These are phyloP conservation scores for Ophthalmolycus amberensis DNA, from an alignment of 2,113 vertebrate genomes.

Conservation along the genomic window DNA sequence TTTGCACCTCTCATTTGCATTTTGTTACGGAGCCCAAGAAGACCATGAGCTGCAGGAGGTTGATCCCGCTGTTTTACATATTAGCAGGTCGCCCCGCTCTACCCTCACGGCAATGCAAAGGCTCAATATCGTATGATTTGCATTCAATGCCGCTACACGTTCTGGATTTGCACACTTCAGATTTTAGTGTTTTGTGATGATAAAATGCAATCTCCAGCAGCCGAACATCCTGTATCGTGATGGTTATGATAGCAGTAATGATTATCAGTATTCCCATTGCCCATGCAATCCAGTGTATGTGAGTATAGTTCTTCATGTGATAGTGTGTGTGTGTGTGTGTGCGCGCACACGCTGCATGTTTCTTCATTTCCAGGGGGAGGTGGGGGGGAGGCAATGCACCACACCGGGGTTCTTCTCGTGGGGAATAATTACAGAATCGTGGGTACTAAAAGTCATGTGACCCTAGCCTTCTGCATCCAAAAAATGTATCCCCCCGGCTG, in stretches of 20 bases:
- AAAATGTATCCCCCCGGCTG: constrained; percentile 84
- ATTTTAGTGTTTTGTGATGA: constrained; percentile 50
- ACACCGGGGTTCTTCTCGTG: constrained; percentile 63
- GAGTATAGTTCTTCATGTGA: constrained; percentile 62
- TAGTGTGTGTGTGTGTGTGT: constrained; percentile 39
- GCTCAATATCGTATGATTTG: constrained; percentile 61
- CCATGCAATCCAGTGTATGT: constrained; percentile 53
- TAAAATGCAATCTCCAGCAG: constrained; percentile 53
- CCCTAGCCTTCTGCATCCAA: constrained; percentile 78
- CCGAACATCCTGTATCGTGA: constrained; percentile 60
- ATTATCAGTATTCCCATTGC: constrained; percentile 72
- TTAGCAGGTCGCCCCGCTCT: constrained; percentile 42
- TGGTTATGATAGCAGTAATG: constrained; percentile 75
- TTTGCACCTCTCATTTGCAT: constrained; percentile 67
- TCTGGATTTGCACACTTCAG: constrained; percentile 10
- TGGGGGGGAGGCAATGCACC: constrained; percentile 60
- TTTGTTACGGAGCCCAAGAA: constrained; percentile 20
- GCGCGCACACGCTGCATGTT: neutral
- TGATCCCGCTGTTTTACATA: constrained; percentile 26
- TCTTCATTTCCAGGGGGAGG: constrained; percentile 38
- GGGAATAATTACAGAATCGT: constrained; percentile 83
- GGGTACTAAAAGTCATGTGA: constrained; percentile 82
- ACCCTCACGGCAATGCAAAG: constrained; percentile 41
- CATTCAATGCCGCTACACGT: constrained; percentile 42
- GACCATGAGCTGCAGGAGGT: constrained; percentile 36